Evolutionary conservation across 2,888 invertebrate species (phyloP).

Genomic region (Eremobia ochroleuca): DNA sequence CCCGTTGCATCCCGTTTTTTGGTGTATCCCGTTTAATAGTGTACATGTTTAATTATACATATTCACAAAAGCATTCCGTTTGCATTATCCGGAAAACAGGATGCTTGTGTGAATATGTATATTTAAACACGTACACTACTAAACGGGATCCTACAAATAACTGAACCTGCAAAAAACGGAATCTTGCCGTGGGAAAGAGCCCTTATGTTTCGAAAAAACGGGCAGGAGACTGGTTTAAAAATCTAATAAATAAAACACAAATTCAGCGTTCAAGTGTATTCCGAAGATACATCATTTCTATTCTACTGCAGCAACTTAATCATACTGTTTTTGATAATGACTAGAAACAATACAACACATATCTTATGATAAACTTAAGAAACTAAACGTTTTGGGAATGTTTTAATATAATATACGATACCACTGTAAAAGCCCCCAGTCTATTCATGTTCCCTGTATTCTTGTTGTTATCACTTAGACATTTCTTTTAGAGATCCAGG

Average conservation of each 20-base stretch:
- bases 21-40: too few species aligned
- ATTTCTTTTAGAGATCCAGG: constrained; percentile 6
- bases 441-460: constrained; percentile 49
- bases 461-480: constrained; percentile 40
- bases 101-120: too few species aligned
- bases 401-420: constrained; percentile 19
- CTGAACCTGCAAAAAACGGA: too few species aligned
- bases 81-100: too few species aligned
- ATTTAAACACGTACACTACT: too few species aligned
- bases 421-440: constrained; percentile 29
- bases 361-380: constrained; percentile 17
- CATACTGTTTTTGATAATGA: constrained; percentile 31
- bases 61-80: too few species aligned
- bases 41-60: too few species aligned
- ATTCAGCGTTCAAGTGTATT: constrained; percentile 34
- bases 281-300: constrained; percentile 34
- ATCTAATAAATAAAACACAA: constrained; percentile 28
- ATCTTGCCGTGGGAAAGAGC: too few species aligned
- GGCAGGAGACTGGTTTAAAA: too few species aligned
- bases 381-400: constrained; percentile 41
- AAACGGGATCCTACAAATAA: too few species aligned
- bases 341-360: constrained; percentile 45
- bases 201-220: too few species aligned
- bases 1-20: too few species aligned
- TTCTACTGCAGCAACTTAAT: constrained; percentile 50